phyloP scores from a whole-genome alignment of 2,113 vertebrate species.

The Gobiocypris rarus region DNA sequence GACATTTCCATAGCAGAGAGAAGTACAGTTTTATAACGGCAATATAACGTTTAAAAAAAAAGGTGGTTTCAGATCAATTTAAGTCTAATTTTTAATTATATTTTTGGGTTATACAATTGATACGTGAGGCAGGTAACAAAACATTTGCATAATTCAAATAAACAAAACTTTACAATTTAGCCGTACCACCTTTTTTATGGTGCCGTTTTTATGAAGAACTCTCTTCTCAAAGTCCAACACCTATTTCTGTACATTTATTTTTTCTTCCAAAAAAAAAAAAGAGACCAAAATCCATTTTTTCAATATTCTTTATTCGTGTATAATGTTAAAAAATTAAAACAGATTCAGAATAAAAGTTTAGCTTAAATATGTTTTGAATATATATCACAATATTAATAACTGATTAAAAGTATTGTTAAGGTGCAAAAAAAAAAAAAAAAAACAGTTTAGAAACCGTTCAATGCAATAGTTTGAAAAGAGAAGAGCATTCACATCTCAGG shows the following conservation, averaged over 20 bases:
- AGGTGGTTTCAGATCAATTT: too few relatives aligned
- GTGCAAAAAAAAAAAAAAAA: neutral
- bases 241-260: neutral
- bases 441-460: neutral
- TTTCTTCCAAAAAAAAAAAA: neutral
- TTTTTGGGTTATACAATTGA: too few relatives aligned
- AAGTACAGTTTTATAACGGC: too few relatives aligned
- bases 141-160: too few relatives aligned
- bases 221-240: neutral
- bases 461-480: neutral
- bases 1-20: neutral
- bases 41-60: too few relatives aligned
- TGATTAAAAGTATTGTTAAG: neutral
- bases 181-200: too few relatives aligned
- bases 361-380: neutral
- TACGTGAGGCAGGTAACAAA: too few relatives aligned
- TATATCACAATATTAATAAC: neutral
- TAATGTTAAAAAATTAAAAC: neutral
- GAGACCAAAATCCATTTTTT: neutral
- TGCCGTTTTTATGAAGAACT: neutral
- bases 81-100: too few relatives aligned
- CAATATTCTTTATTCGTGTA: conserved; percentile 2
- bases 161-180: too few relatives aligned
- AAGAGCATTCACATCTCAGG: neutral
- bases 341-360: neutral